phyloP scores from a whole-genome alignment of 2,113 vertebrate species.

The Catharus bicknelli region DNA sequence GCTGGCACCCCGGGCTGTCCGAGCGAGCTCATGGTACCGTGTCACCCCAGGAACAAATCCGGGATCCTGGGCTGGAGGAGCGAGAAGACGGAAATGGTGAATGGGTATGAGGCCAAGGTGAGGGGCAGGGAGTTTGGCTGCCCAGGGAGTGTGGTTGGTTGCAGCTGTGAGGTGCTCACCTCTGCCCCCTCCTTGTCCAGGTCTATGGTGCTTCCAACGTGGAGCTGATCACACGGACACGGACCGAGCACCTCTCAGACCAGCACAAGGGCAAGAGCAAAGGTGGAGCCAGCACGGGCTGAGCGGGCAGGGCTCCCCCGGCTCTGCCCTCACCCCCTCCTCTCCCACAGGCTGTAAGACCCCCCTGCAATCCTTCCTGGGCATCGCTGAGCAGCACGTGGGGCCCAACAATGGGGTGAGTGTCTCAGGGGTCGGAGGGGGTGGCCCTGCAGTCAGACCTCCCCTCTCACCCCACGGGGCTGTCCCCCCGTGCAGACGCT shows the following conservation, averaged over 20 bases:
- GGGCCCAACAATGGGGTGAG: slow-evolving; percentile 93
- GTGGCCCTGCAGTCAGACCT: not conserved
- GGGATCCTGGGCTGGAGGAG: slow-evolving; percentile 97
- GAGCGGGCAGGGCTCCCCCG: not conserved
- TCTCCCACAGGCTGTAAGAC: slow-evolving; percentile 87
- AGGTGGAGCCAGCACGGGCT: slow-evolving; percentile 72
- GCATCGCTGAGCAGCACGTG: slow-evolving; percentile 96
- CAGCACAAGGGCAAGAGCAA: slow-evolving; percentile 95
- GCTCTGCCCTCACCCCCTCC: not conserved
- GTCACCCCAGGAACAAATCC: slow-evolving; percentile 88
- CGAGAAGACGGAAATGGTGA: slow-evolving; percentile 94
- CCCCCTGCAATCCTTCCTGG: slow-evolving; percentile 95
- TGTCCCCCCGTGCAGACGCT: slow-evolving; percentile 74
- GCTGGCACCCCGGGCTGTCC: not conserved
- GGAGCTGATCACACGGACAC: slow-evolving; percentile 94
- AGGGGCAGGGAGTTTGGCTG: not conserved
- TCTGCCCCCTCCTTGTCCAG: slow-evolving; percentile 57
- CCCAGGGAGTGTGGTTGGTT: fast-evolving
- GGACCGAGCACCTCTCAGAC: slow-evolving; percentile 93
- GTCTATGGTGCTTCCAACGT: slow-evolving; percentile 96
- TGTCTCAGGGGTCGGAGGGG: not conserved
- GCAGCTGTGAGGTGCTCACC: not conserved
- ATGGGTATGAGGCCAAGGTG: slow-evolving; percentile 97
- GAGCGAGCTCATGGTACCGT: not conserved
- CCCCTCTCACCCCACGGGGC: fast-evolving